Percentiles rank a stretch among this genome's conserved stretches.
phyloP scores from a whole-genome alignment of 2,113 vertebrate species.

The Notothenia coriiceps region DNA sequence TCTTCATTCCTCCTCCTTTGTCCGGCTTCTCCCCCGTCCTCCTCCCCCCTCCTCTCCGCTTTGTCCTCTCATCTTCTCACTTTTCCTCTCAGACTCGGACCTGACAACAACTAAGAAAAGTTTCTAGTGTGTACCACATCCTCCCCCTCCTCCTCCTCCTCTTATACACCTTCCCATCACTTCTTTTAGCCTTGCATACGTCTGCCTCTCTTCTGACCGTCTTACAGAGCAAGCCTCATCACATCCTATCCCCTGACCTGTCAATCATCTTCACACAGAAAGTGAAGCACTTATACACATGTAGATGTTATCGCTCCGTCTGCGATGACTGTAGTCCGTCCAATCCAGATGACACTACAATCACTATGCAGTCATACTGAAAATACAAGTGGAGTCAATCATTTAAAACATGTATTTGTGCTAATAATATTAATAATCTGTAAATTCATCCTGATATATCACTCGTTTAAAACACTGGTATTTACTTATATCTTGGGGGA shows the following conservation, averaged over 20 bases:
- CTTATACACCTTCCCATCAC: conserved; percentile 75
- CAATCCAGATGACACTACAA: too few relatives aligned
- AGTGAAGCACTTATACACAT: too few relatives aligned
- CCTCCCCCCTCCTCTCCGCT: conserved; percentile 54
- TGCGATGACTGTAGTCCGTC: too few relatives aligned
- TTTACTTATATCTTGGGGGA: too few relatives aligned
- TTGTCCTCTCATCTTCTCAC: conserved; percentile 84
- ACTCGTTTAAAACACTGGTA: too few relatives aligned
- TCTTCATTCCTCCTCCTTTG: conserved; percentile 23
- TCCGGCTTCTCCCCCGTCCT: neutral
- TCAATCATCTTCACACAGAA: conserved; percentile 86
- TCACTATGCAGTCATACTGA: too few relatives aligned
- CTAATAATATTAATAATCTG: too few relatives aligned
- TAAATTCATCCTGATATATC: too few relatives aligned
- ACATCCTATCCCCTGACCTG: conserved; percentile 90
- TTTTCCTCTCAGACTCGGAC: neutral
- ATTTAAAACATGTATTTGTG: too few relatives aligned
- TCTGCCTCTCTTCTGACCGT: conserved; percentile 70
- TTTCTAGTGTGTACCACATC: conserved; percentile 73
- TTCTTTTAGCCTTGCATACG: neutral
- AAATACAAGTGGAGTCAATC: too few relatives aligned
- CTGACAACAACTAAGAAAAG: conserved; percentile 8
- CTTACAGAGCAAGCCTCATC: conserved; percentile 86
- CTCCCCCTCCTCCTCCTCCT: conserved; percentile 67
- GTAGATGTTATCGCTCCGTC: too few relatives aligned